A percentile compares a stretch with the other conserved stretches of the same genome.
phyloP scores from a whole-genome alignment of 2,113 vertebrate genomes.

The Scalopus aquaticus region DNA sequence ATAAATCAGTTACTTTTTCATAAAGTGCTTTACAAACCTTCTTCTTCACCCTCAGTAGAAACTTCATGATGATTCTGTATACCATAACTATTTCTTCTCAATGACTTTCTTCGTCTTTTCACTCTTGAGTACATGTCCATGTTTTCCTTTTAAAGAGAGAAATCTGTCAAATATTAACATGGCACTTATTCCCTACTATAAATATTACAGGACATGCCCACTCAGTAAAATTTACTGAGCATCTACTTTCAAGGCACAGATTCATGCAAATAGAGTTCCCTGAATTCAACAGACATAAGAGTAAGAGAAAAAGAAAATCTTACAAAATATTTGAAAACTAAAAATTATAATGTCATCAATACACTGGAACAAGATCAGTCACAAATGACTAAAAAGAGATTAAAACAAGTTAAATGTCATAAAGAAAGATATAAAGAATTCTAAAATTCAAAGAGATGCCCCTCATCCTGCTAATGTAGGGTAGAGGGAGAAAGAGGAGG shows the following conservation, averaged over 20 bases:
- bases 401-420: conserved; percentile 20
- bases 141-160: conserved; percentile 92
- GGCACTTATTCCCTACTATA: conserved; percentile 45
- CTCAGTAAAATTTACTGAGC: conserved; percentile 26
- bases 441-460: conserved; percentile 10
- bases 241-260: neutral
- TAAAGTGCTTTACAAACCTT: conserved; percentile 85
- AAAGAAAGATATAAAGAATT: neutral
- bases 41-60: conserved; percentile 94
- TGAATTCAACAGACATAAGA: conserved; percentile 27
- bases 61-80: conserved; percentile 97
- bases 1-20: neutral
- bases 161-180: conserved; percentile 58
- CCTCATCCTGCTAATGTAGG: neutral
- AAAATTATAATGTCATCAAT: neutral
- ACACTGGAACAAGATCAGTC: neutral
- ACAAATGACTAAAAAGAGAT: conserved; percentile 15
- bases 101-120: conserved; percentile 95
- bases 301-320: neutral
- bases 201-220: neutral
- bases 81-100: conserved; percentile 94
- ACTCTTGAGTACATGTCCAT: conserved; percentile 99
- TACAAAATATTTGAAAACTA: neutral
- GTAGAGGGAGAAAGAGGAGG: neutral
- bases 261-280: neutral